Base-by-base conservation (phyloP, 2,888 invertebrate genomes). In the Acrobasis consociella region DNA sequence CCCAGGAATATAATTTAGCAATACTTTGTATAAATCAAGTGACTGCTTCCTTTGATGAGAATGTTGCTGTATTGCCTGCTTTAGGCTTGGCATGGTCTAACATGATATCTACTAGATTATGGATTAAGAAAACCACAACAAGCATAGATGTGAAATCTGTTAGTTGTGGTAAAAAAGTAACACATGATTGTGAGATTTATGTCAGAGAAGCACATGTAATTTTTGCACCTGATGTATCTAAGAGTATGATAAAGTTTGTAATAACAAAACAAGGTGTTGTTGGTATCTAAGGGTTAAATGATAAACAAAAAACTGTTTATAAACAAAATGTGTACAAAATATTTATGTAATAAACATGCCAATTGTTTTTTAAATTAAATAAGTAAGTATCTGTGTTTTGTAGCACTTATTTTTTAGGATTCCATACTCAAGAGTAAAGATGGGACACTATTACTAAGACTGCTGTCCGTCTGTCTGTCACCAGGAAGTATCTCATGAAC, bases 41-140 rank as follows among this genome's bases (percentile, higher is more conserved):
- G 5, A 86, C 89, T 56, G 76, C 85, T 61, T 78, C 79, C 49
- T 83, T 90, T 69, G 76, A 81, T 68, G 76, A 74, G 38, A 66
- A 72, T 60, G 72, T 70, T 59, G 74, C 79, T 71, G 71, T 86
- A 9, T 62, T 91, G 55, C 93, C 93, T 11, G 83, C 87, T 10
- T 72, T 93, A 49, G 93, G 93, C 1, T 69, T 93, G 50, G 87
- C 89, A 58, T 93, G 93, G 93, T 89, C 93, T 3, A 93, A 93
- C 67, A 85, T 93, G 86, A 76, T 93, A 49, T 78, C 83, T 37
- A 85, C 85, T 9, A 82, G 93, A 65, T 69, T 89, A 9, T 72
- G 74, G 66, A 60, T 87, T n/a, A 79, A 65, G 56, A 86, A 82
- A 72, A 77, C 74, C 42, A 62, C 63, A 37, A 59, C 68, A 55